Percentiles rank a stretch among this genome's conserved stretches.
phyloP scores from a whole-genome alignment of 2,113 vertebrate genomes.

The Oostethus manadensis region DNA sequence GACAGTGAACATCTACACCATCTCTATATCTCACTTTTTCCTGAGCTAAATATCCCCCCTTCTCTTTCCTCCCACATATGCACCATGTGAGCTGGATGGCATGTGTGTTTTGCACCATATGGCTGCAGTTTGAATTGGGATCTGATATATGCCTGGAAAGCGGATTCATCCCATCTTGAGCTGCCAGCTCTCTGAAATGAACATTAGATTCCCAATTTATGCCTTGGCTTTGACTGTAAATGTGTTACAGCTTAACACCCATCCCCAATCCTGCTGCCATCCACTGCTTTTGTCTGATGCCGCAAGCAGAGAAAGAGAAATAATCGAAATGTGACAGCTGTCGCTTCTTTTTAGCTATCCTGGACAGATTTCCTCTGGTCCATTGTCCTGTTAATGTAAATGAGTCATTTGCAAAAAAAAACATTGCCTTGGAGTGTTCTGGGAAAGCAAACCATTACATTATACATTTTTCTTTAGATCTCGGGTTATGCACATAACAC shows the following conservation, averaged over 20 bases:
- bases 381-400: conserved; percentile 56
- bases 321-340: conserved; percentile 71
- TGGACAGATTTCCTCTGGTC: conserved; percentile 51
- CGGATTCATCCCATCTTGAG: conserved; percentile 52
- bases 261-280: conserved; percentile 53
- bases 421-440: conserved; percentile 51
- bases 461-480: conserved; percentile 60
- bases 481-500: too few species aligned
- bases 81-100: conserved; percentile 50
- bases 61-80: conserved; percentile 28
- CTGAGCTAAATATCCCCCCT: conserved; percentile 13
- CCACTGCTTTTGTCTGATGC: conserved; percentile 62
- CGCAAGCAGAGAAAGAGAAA: conserved; percentile 51
- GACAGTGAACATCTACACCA: conserved; percentile 21
- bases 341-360: conserved; percentile 60
- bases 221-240: conserved; percentile 65
- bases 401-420: conserved; percentile 56
- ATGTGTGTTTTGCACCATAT: conserved; percentile 64
- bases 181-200: conserved; percentile 67
- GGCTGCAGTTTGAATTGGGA: conserved; percentile 58
- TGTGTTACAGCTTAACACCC: conserved; percentile 66
- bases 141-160: conserved; percentile 48
- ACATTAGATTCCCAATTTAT: conserved; percentile 68
- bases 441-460: conserved; percentile 49
- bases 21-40: background rate